Evolutionary conservation across 1,140 invertebrate genomes (phyloP).

Genomic region (Odontomachus brunneus): DNA sequence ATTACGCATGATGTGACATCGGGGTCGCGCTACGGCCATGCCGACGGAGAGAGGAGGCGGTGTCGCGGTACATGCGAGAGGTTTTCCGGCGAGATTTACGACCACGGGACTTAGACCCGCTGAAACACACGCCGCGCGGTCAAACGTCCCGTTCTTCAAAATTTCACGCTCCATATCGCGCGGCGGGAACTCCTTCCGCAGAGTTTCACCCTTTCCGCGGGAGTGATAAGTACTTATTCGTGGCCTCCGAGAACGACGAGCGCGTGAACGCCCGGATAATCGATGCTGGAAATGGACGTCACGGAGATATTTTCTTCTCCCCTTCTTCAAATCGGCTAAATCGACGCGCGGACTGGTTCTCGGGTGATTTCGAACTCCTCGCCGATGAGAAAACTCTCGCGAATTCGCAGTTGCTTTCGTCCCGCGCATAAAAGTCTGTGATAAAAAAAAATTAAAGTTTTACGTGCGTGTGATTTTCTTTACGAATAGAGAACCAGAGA

Average conservation of each 20-base stretch:
- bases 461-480: not conserved
- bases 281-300: not conserved
- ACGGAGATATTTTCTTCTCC: not conserved
- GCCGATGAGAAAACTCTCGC: not conserved
- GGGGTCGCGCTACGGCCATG: not conserved
- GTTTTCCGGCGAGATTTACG: constrained; percentile 31
- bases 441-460: constrained; percentile 7
- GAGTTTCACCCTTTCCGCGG: not conserved
- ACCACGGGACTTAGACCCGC: not conserved
- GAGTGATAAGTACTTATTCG: constrained; percentile 12
- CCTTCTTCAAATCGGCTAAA: too few relatives aligned
- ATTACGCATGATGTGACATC: constrained; percentile 44
- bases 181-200: not conserved
- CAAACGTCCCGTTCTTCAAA: constrained; percentile 32
- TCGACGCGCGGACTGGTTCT: too few relatives aligned
- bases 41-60: not conserved
- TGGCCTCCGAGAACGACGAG: not conserved
- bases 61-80: constrained; percentile 4
- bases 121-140: not conserved
- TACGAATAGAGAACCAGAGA: not conserved
- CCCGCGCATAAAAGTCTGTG: not conserved
- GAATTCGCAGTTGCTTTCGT: not conserved
- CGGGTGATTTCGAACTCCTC: not conserved
- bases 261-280: not conserved
- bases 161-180: constrained; percentile 38